Evolutionary conservation across 2,888 invertebrate genomes (phyloP).

Genomic region (Subacronicta megacephala): DNA sequence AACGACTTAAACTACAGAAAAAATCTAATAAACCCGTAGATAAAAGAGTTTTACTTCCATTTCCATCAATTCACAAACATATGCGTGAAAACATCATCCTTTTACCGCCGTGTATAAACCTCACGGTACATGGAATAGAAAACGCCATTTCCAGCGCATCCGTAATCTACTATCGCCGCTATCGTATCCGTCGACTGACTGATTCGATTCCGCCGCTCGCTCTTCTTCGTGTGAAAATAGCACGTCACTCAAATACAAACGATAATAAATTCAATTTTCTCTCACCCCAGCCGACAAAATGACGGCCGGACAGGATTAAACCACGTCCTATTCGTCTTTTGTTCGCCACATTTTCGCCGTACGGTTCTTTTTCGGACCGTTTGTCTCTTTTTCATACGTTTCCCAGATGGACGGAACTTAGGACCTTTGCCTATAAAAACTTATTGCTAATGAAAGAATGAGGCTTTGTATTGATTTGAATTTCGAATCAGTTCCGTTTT

Average conservation of each 20-base stretch:
- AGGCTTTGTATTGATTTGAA: conserved; percentile 36
- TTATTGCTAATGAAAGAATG: conserved; percentile 64
- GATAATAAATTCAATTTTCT: conserved; percentile 89
- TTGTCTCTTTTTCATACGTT: conserved; percentile 60
- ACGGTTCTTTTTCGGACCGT: conserved; percentile 63
- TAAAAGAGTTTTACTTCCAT: conserved; percentile 31
- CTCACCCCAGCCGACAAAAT: conserved; percentile 77
- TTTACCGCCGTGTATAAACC: conserved; percentile 50
- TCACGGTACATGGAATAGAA: conserved; percentile 65
- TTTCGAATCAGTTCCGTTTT: conserved; percentile 32
- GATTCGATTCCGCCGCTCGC: conserved; percentile 81
- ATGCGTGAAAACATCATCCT: conserved; percentile 35
- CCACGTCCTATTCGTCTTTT: conserved; percentile 84
- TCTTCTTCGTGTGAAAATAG: conserved; percentile 87
- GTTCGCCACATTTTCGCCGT: conserved; percentile 80
- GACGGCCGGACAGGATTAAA: conserved; percentile 87
- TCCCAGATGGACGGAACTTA: conserved; percentile 49
- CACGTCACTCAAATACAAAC: conserved; percentile 88
- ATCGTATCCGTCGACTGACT: conserved; percentile 80
- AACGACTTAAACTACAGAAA: too few relatives aligned
- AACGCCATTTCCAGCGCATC: conserved; percentile 77
- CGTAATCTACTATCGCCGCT: conserved; percentile 64
- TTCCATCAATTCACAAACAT: conserved; percentile 31
- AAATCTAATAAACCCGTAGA: conserved; percentile 11
- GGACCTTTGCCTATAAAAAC: conserved; percentile 53